Evolutionary conservation across 2,113 vertebrate species (phyloP), one percentile per base, ranked within the genome.

Genomic region (Opisthocomus hoazin): DNA sequence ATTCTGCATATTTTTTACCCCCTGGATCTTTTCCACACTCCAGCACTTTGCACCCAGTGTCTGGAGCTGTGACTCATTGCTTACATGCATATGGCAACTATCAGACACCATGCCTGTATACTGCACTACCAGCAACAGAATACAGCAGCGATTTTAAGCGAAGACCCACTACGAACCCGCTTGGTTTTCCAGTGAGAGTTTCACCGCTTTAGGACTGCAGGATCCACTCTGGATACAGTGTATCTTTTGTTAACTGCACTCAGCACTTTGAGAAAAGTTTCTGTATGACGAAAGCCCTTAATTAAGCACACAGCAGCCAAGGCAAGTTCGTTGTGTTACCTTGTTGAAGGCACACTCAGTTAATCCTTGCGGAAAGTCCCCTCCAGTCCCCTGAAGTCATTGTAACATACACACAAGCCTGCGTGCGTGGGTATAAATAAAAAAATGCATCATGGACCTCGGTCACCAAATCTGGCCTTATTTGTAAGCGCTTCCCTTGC

Each of bases 381-480:
- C 93, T 92, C 58, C 68, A 29, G 90, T 94, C 91, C 95, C 98
- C 96, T 98, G 97, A 97, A 98, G 98, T 98, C 97, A 97, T 85
- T 92, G 94, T 97, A 95, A 95, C 97, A 97, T 96, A 89, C 93
- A 92, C 75, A 76, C 48, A 41, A 94, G 95, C 30, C 87, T 96
- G 97, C 97, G 96, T 97, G 95, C 91, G 45, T 69, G 96, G 94
- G 97, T 98, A 98, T 98, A 98, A 98, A 98, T 98, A 98, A 95
- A 97, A 96, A 97, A 97, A 98, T 94, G 97, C 95, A 96, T 98
- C 97, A 98, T 76, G 96, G 85, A 77, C 88, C 93, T 96, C 5
- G 3, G 95, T 71, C 97, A 95, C 87, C 89, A 95, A 93, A 94
- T 91, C 96, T 71, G 95, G 94, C 97, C 98, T 98, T 96, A 96